A percentile compares a stretch with the other conserved stretches of the same genome.
phyloP scores from a whole-genome alignment of 1,140 invertebrate genomes.

The Zophobas morio region DNA sequence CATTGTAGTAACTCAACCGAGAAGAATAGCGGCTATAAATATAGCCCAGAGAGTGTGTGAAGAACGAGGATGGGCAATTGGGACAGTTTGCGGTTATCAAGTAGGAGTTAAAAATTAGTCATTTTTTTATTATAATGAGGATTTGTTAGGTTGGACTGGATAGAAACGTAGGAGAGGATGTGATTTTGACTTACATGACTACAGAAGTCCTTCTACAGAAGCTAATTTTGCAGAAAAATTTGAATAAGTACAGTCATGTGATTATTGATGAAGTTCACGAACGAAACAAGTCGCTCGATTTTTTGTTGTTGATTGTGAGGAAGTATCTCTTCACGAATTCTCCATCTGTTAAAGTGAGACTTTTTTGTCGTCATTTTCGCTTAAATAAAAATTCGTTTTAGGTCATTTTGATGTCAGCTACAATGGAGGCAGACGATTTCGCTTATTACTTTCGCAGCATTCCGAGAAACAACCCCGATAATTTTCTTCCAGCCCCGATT shows the following conservation, averaged over 20 bases:
- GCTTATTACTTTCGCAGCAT: constrained; percentile 78
- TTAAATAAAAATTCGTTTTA: constrained; percentile 65
- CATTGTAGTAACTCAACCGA: constrained; percentile 92
- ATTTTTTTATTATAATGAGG: background rate
- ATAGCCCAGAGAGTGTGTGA: constrained; percentile 87
- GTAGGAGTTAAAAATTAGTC: constrained; percentile 60
- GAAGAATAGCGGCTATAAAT: constrained; percentile 91
- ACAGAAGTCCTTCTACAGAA: constrained; percentile 83
- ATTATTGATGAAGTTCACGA: constrained; percentile 98
- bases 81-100: constrained; percentile 90
- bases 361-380: background rate
- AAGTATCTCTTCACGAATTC: constrained; percentile 84
- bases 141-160: constrained; percentile 70
- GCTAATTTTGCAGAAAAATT: constrained; percentile 78
- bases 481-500: constrained; percentile 67
- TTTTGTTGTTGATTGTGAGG: constrained; percentile 89
- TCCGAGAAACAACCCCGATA: constrained; percentile 2
- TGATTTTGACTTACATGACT: constrained; percentile 90
- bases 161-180: constrained; percentile 75
- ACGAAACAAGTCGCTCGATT: constrained; percentile 92
- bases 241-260: constrained; percentile 88
- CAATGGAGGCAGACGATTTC: constrained; percentile 82
- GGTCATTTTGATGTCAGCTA: constrained; percentile 91
- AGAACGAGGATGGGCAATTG: constrained; percentile 85
- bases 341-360: constrained; percentile 74